Evolutionary conservation across 2,888 invertebrate species (phyloP).

Genomic region (Metopia argyrocephala): DNA sequence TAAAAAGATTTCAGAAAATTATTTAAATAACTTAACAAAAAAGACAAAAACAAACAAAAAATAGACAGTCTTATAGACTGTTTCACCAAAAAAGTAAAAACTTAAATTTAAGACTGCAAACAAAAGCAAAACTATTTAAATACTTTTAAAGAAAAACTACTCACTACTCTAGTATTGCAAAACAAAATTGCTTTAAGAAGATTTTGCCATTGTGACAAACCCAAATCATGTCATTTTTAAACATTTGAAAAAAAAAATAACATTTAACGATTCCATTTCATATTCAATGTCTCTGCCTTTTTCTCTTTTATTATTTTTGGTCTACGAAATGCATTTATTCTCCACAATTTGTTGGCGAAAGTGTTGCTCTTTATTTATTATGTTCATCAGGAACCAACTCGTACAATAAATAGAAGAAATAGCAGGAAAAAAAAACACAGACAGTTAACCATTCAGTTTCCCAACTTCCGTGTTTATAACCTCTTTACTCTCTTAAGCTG

Average conservation of each 20-base stretch:
- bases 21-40: constrained; percentile 7
- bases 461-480: not conserved
- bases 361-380: no score
- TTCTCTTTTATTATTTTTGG: not conserved
- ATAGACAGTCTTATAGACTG: not conserved
- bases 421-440: not conserved
- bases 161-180: no score
- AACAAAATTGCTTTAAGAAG: not conserved
- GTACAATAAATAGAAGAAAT: no score
- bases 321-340: no score
- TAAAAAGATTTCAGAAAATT: not conserved
- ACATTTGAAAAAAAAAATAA: not conserved
- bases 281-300: not conserved
- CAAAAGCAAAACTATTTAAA: not conserved
- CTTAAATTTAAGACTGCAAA: not conserved
- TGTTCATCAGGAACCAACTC: no score
- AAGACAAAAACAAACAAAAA: not conserved
- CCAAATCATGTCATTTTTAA: constrained; percentile 9
- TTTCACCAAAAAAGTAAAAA: not conserved
- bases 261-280: not conserved
- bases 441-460: not conserved
- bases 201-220: constrained; percentile 12
- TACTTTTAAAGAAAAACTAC: not conserved
- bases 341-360: no score
- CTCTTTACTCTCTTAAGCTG: not conserved